Percentiles rank a stretch among this genome's conserved stretches.
phyloP scores from a whole-genome alignment of 2,113 vertebrate species.

The Sinocyclocheilus rhinocerous region DNA sequence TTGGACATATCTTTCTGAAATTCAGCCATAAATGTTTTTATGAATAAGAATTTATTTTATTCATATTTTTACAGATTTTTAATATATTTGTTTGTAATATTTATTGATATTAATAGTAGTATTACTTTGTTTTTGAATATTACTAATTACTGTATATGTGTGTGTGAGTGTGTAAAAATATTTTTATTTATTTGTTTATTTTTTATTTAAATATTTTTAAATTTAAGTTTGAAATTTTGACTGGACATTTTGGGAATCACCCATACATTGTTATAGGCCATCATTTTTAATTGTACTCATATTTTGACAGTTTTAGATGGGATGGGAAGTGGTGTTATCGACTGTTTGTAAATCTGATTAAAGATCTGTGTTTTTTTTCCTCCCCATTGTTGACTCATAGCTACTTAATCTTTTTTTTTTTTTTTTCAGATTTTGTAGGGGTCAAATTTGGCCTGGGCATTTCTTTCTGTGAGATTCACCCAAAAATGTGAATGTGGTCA shows the following conservation, averaged over 20 bases:
- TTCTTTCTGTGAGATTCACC: no score
- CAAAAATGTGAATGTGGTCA: no score
- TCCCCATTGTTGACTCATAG: no score
- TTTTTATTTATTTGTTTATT: neutral
- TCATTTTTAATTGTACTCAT: neutral
- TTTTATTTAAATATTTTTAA: neutral
- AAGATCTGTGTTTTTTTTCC: neutral
- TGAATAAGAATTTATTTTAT: neutral
- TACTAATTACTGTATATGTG: neutral
- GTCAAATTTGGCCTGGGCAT: no score
- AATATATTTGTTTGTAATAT: neutral
- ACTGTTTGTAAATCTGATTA: neutral
- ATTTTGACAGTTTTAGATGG: neutral
- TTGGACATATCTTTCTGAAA: neutral
- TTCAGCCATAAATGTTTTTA: neutral
- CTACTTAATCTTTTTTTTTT: neutral
- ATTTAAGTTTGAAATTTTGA: neutral
- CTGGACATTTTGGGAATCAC: neutral
- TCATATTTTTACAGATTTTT: neutral
- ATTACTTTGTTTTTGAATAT: neutral
- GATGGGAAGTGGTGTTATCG: neutral
- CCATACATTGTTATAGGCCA: neutral
- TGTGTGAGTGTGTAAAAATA: neutral
- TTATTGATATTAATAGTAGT: neutral
- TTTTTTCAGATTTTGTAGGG: no score